phyloP scores from a whole-genome alignment of 2,797 vertebrate species.

The Darevskia mixta region DNA sequence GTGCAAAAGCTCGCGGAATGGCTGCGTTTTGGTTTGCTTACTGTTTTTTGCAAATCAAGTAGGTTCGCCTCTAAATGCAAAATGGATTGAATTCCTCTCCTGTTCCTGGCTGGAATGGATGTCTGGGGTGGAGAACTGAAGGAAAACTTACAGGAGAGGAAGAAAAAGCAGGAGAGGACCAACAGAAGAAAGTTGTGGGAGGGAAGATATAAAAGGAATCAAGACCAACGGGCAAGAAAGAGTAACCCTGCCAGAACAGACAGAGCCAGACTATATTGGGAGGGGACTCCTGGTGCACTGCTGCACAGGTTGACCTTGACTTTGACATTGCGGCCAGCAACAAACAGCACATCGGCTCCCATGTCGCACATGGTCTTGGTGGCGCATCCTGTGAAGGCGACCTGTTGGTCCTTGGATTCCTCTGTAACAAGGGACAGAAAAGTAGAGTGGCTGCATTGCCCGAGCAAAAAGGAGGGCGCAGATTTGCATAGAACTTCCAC shows the following conservation, averaged over 20 bases:
- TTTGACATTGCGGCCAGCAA: background rate
- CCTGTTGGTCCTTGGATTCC: background rate
- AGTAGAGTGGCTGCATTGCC: too few relatives aligned
- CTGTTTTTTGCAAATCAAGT: too few relatives aligned
- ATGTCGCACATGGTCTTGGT: constrained; percentile 22
- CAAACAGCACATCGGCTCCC: constrained; percentile 28
- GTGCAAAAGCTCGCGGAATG: too few relatives aligned
- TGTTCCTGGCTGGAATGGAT: too few relatives aligned
- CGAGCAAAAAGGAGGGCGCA: too few relatives aligned
- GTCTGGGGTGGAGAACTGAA: background rate
- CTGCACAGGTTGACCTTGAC: constrained; percentile 18
- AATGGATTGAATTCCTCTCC: too few relatives aligned
- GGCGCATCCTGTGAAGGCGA: constrained; percentile 37
- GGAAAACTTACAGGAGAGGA: background rate
- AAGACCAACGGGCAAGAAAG: background rate
- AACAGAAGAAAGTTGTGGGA: background rate
- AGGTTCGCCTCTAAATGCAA: too few relatives aligned
- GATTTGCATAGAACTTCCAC: too few relatives aligned
- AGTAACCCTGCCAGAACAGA: background rate
- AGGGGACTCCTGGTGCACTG: background rate
- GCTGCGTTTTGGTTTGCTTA: too few relatives aligned
- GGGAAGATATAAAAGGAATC: background rate
- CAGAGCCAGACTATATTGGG: background rate
- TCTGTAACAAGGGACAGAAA: background rate
- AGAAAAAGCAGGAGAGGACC: background rate